phyloP scores from a whole-genome alignment of 2,113 vertebrate species.

The human region DNA sequence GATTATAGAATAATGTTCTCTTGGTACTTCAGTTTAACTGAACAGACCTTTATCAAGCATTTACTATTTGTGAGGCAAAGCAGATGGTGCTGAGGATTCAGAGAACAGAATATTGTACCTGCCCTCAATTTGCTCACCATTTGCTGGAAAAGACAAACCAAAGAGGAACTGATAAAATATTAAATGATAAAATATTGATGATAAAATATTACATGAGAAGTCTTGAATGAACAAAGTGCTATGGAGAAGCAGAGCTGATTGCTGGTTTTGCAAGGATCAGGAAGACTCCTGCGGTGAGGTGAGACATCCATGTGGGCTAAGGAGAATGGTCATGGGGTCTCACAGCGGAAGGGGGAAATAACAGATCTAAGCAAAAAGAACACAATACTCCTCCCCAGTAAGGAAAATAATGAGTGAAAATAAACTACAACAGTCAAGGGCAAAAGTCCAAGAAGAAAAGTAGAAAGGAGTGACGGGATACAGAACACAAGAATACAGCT shows the following conservation, averaged over 20 bases:
- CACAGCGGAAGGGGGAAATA: background rate
- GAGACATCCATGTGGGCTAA: rapidly evolving
- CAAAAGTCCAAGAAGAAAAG: background rate
- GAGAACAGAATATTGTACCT: background rate
- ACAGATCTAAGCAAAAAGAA: background rate
- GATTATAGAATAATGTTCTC: constrained; percentile 9
- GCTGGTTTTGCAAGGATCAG: background rate
- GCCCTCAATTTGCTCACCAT: background rate
- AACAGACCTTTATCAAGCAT: background rate
- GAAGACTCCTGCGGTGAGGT: background rate
- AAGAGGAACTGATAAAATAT: background rate
- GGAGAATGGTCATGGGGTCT: background rate
- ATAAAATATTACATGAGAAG: background rate
- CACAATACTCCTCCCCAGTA: background rate
- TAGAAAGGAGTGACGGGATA: background rate
- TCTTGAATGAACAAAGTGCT: background rate
- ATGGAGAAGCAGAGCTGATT: background rate
- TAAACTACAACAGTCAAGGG: background rate
- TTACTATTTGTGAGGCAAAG: background rate
- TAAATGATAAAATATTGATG: background rate
- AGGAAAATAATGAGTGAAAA: background rate
- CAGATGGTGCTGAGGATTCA: background rate
- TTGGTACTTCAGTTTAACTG: background rate
- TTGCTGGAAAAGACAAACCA: background rate
- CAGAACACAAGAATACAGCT: background rate